phyloP scores from a whole-genome alignment of 2,888 invertebrate genomes.

The Hypselothyrea guttata region DNA sequence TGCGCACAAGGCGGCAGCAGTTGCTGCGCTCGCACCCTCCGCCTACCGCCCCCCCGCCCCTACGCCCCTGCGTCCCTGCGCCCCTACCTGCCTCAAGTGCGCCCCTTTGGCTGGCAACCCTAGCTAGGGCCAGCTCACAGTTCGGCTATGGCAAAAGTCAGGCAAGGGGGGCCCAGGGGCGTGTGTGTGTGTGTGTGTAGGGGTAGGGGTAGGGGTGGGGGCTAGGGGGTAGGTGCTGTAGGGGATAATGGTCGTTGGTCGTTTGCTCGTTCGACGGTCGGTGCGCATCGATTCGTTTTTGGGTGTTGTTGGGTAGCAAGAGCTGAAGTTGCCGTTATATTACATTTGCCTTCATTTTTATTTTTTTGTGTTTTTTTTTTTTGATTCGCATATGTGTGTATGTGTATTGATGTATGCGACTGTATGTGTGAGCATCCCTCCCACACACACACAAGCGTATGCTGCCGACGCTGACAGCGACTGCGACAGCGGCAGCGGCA shows the following conservation, averaged over 20 bases:
- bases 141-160: slow-evolving; percentile 8
- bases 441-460: slow-evolving; percentile 26
- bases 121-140: slow-evolving; percentile 1
- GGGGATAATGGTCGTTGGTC: slow-evolving; percentile 25
- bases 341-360: no score
- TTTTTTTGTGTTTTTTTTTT: slow-evolving; percentile 20
- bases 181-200: no score
- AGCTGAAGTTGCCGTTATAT: slow-evolving; percentile 45
- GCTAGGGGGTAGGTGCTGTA: background rate
- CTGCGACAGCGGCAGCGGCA: slow-evolving; percentile 26
- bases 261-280: slow-evolving; percentile 55
- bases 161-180: slow-evolving; percentile 10
- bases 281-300: slow-evolving; percentile 67
- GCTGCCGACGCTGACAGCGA: slow-evolving; percentile 20
- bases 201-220: background rate
- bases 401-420: background rate
- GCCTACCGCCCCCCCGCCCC: background rate
- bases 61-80: background rate
- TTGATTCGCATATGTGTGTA: slow-evolving; percentile 42
- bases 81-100: background rate
- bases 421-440: slow-evolving; percentile 34
- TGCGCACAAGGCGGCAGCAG: slow-evolving; percentile 73
- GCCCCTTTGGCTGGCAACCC: background rate
- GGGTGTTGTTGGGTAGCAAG: slow-evolving; percentile 51
- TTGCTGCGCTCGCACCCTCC: slow-evolving; percentile 61